Base-by-base conservation (phyloP, 2,113 vertebrate genomes). In the Sitta europaea region DNA sequence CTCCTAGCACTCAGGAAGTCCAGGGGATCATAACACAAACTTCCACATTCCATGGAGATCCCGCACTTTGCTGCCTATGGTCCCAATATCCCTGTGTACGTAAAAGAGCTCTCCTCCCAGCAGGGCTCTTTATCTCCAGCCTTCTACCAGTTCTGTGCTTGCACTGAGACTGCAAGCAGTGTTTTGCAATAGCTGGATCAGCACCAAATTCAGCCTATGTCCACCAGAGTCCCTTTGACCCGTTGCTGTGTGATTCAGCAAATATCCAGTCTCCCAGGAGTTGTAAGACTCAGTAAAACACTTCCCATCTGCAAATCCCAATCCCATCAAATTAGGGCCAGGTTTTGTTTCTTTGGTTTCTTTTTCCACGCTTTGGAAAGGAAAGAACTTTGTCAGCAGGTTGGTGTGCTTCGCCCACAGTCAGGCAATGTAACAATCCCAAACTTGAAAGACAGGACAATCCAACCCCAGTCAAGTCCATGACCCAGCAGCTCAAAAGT, bases 381-480 rank as follows among this genome's bases (percentile, higher is more conserved):
- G 28, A 92, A 93, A 86, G 29, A 48, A 20, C 45, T 83, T 62
- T 48, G 62, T 96, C 85, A 95, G 75, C 81, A 80, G 35, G 43
- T 51, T 54, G 25, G 11, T 85, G 38, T 40, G 48, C 58, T 73
- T 51, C 1, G 0, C 50, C 76, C 59, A 36, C 0, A 0, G 51
- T 23, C 21, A 87, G 58, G 54, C 63, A n/a, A 11, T 42, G 80
- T 43, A 85, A 45, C 68, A 72, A 6, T 54, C 51, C 68, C 36
- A 50, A 63, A 90, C 61, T 53, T 72, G 67, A 93, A 85, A 67
- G 29, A 38, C 11, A 2, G 67, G 70, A 55, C 86, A 40, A 15
- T 86, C 53, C 38, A 93, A 72, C 38, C 54, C 48, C 3, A 2
- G 29, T 85, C 43, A 72, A 54, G 40, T 67, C 54, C 29, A 10